A percentile compares a stretch with the other conserved stretches of the same genome.
These are phyloP conservation scores for Nomada goodeniana DNA, from an alignment of 2,888 invertebrate species.

Conservation along the genomic window DNA sequence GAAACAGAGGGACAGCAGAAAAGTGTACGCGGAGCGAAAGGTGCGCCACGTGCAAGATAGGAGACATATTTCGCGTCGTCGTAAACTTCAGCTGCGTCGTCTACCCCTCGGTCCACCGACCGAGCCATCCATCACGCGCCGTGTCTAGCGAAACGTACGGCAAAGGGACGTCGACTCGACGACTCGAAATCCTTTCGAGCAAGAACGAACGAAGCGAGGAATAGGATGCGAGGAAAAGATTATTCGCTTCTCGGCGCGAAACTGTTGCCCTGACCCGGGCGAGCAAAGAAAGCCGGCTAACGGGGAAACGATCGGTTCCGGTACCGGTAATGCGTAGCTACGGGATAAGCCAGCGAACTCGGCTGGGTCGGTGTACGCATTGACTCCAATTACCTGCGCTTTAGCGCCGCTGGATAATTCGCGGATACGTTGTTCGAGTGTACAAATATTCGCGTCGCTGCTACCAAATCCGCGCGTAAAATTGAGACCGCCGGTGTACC, in stretches of 20 bases:
- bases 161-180: slow-evolving; percentile 30
- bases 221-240: slow-evolving; percentile 42
- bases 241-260: slow-evolving; percentile 27
- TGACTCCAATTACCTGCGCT: slow-evolving; percentile 44
- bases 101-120: slow-evolving; percentile 35
- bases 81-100: slow-evolving; percentile 52
- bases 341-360: slow-evolving; percentile 10
- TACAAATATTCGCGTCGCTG: slow-evolving; percentile 51
- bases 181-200: slow-evolving; percentile 39
- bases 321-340: background rate
- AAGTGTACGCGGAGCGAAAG: background rate
- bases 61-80: slow-evolving; percentile 56
- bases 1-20: background rate
- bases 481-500: slow-evolving; percentile 10
- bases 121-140: slow-evolving; percentile 61
- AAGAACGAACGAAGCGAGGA: slow-evolving; percentile 34
- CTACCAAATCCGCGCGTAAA: slow-evolving; percentile 41
- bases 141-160: slow-evolving; percentile 41
- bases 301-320: slow-evolving; percentile 12
- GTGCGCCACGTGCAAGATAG: slow-evolving; percentile 38
- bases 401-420: slow-evolving; percentile 58
- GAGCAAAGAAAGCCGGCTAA: background rate
- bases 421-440: slow-evolving; percentile 47
- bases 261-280: background rate
- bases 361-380: background rate